Evolutionary conservation across 2,888 invertebrate genomes (phyloP), one percentile per base, ranked within the genome.

Genomic region (Odontocolon sp.): DNA sequence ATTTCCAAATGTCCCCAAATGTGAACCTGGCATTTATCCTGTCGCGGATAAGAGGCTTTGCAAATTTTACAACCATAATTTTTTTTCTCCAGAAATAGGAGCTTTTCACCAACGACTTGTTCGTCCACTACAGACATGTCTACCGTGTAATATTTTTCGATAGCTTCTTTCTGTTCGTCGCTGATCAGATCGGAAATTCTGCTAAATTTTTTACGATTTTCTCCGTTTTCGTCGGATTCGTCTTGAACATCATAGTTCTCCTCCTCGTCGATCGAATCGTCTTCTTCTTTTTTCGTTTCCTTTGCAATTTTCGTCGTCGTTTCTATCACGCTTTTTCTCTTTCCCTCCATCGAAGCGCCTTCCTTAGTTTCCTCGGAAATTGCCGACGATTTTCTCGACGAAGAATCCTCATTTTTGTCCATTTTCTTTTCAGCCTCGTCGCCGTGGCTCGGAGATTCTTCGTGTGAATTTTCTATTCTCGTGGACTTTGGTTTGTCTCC

Each of bases 351-450:
- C 0, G 31, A 14, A 0, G 61, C 38, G 1, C 8, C 18, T n/a
- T 50, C 59, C 14, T 36, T 61, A n/a, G 16, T 14, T 8, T 8
- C 6, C 18, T 6, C 45, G 6, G 8, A 5, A 4, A n/a, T 2
- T 1, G 14, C 9, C 18, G 42, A 50, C 6, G 47, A 14, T 3
- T 50, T 50, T 50, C 14, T 50, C 5, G 47, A 47, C 50, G 63
- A 47, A 0, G 50, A 50, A 11, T 50, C 47, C 26, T 23, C 23
- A 5, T 26, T 64, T 11, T 68, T 38, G 9, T 61, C 61, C 6
- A 26, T 9, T 5, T 1, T 31, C 14, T 54, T 47, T 38, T 78
- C 95, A 28, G 94, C 80, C 68, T 83, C 81, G 18, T 85, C 79
- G 16, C 67, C 81, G 1, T 73, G 72, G 2, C 67, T 56, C 47